phyloP scores from a whole-genome alignment of 2,888 invertebrate species.

The Caenorhabditis angaria region DNA sequence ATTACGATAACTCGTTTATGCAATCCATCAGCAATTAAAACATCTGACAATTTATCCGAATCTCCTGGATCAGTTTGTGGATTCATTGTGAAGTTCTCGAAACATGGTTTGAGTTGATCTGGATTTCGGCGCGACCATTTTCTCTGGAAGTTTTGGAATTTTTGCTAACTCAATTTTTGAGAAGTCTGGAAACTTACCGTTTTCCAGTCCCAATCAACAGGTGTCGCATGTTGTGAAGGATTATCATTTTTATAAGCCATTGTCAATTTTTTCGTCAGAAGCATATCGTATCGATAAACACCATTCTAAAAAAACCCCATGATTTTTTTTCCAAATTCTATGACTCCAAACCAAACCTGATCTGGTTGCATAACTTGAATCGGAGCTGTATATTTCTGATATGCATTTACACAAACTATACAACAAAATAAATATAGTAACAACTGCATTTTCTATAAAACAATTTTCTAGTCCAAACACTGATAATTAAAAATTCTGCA shows the following conservation, averaged over 20 bases:
- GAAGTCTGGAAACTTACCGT: conserved; percentile 29
- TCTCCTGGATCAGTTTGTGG: conserved; percentile 25
- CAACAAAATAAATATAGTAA: conserved; percentile 1
- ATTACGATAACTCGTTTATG: conserved; percentile 58
- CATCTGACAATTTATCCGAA: conserved; percentile 39
- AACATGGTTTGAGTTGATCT: conserved; percentile 50
- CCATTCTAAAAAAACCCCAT: conserved; percentile 42
- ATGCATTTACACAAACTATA: conserved; percentile 8
- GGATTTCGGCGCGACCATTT: conserved; percentile 49
- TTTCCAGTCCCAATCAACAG: conserved; percentile 56
- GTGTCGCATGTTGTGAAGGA: conserved; percentile 38
- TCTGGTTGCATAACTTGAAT: conserved; percentile 24
- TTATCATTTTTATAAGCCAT: conserved; percentile 54
- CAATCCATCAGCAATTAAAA: conserved; percentile 55
- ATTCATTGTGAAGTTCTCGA: conserved; percentile 30
- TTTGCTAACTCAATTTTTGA: background rate
- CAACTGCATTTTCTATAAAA: too few species aligned
- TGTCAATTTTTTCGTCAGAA: conserved; percentile 50
- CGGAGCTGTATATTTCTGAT: conserved; percentile 30
- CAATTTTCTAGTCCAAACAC: too few species aligned
- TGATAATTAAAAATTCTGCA: too few species aligned
- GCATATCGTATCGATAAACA: conserved; percentile 58
- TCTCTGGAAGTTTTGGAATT: conserved; percentile 29
- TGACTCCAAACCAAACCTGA: conserved; percentile 3
- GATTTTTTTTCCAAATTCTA: background rate